Base-by-base conservation (phyloP, 37 sponge, comb jelly and placozoan genomes). In the Mnemiopsis leidyi region DNA sequence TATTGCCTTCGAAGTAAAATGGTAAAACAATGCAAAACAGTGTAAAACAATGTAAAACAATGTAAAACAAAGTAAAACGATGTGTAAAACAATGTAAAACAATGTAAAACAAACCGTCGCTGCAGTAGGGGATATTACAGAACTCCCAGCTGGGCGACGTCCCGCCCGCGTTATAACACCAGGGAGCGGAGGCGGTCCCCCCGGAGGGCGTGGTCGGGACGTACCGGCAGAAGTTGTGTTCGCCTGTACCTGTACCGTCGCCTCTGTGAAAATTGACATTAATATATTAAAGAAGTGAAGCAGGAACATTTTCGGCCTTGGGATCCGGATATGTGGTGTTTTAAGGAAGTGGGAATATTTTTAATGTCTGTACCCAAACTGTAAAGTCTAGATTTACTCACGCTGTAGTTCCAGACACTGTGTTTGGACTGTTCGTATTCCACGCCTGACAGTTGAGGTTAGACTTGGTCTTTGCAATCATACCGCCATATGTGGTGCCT, bases 201-300 rank as follows among this genome's bases (percentile, higher is more conserved):
- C 5, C 3, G 5, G 20, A 23, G 5, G 75, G 30, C n/a, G 75
- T 71, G 25, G 30, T 28, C 21, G 75, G 20, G 9, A 48, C 61
- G n/a, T 71, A 71, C 75, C 75, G 75, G 30, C 75, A 71, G n/a
- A 23, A 71, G 75, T 71, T 71, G 30, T 71, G 75, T 23, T 13
- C 75, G 20, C 75, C 75, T 5, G 30, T 29, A 5, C 75, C 75
- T 18, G 9, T 48, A 18, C 61, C 61, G 13, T 18, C 61, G 5
- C n/a, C n/a, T n/a, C n/a, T n/a, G n/a, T n/a, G n/a, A n/a, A n/a
- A n/a, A n/a, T n/a, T n/a, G n/a, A n/a, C n/a, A n/a, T n/a, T n/a
- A n/a, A n/a, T n/a, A n/a, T n/a, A n/a, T n/a, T n/a, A n/a, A n/a
- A n/a, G n/a, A n/a, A n/a, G n/a, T n/a, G n/a, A n/a, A n/a, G n/a